Evolutionary conservation across 2,113 vertebrate species (phyloP), one percentile per base, ranked within the genome.

Genomic region (Semnornis frantzii): DNA sequence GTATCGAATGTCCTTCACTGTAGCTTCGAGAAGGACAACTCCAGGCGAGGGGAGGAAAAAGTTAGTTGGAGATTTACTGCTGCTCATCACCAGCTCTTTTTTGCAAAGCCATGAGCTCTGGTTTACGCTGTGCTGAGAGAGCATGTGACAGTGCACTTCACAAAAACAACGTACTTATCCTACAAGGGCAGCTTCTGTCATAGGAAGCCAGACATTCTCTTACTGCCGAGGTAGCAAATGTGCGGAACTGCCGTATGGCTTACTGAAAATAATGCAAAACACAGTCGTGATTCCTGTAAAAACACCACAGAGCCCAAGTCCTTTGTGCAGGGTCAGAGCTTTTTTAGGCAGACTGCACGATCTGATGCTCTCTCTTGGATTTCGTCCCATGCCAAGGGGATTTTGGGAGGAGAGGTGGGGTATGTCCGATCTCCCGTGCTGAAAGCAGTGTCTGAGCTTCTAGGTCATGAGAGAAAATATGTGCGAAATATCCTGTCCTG

Each of bases 11-110:
- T 80, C 91, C 92, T 96, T 94, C 78, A 91, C 79, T 62, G 33
- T 50, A 62, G 85, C 82, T 95, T 78, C 44, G 74, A 75, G 82
- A 82, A 95, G 94, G 91, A 92, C 87, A 75, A 62, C 62, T 82
- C 16, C 0, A 20, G 30, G 59, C 10, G 7, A 1, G 0, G 4
- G 4, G 55, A 46, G 37, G 2, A 8, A 50, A 52, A 48, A 7
- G 9, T 55, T 87, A 39, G 57, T 71, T 54, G 65, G 79, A 89
- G 71, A 55, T 68, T 76, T 89, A 80, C 85, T 85, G 73, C 87
- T 64, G 44, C 80, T 91, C 19, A 3, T 95, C 87, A 77, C 90
- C 39, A 14, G 39, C 63, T 92, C 69, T 86, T 48, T 72, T 93
- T 85, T 63, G 69, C 34, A 78, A 79, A 85, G n/a, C 68, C 21